Conservation (phyloP, 2,113 vertebrate species). For the Datnioides undecimradiatus region DNA sequence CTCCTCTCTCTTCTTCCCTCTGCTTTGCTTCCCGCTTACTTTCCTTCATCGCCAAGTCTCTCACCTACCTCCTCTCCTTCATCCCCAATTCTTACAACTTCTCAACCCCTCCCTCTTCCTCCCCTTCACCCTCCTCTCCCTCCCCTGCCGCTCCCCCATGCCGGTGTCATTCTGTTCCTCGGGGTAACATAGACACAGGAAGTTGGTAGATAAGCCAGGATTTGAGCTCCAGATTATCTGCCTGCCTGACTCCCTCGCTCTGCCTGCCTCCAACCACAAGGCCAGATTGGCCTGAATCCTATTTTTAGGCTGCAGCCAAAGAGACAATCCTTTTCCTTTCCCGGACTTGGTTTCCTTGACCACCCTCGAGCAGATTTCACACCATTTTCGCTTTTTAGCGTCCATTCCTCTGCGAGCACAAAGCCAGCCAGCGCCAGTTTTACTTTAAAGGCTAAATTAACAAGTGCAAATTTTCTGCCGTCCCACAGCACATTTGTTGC, state of each 20-base stretch:
- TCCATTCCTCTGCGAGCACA: constrained; percentile 10
- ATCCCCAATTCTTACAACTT: constrained; percentile 33
- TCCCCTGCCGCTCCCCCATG: constrained; percentile 52
- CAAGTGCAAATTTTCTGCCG: constrained; percentile 22
- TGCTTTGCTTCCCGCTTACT: neutral
- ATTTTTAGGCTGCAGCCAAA: constrained; percentile 68
- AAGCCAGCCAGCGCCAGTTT: constrained; percentile 26
- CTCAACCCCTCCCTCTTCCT: constrained; percentile 20
- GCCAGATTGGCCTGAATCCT: constrained; percentile 73
- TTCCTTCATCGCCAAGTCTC: neutral
- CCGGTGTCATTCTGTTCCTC: constrained; percentile 71
- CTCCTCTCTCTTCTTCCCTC: neutral
- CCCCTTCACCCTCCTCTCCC: neutral
- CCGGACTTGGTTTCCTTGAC: constrained; percentile 40
- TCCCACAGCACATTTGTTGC: constrained; percentile 53
- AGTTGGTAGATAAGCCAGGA: constrained; percentile 83
- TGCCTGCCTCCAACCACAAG: constrained; percentile 60
- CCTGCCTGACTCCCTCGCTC: constrained; percentile 67
- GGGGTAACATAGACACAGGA: constrained; percentile 72
- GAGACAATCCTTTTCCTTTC: constrained; percentile 43
- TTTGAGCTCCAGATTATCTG: constrained; percentile 83
- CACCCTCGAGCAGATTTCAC: constrained; percentile 12
- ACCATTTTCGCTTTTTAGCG: neutral
- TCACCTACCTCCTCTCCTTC: constrained; percentile 25
- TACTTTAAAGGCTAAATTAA: constrained; percentile 50